These are phyloP conservation scores for Dinoponera quadriceps DNA, from an alignment of 1,140 invertebrate species.

Conservation along the genomic window DNA sequence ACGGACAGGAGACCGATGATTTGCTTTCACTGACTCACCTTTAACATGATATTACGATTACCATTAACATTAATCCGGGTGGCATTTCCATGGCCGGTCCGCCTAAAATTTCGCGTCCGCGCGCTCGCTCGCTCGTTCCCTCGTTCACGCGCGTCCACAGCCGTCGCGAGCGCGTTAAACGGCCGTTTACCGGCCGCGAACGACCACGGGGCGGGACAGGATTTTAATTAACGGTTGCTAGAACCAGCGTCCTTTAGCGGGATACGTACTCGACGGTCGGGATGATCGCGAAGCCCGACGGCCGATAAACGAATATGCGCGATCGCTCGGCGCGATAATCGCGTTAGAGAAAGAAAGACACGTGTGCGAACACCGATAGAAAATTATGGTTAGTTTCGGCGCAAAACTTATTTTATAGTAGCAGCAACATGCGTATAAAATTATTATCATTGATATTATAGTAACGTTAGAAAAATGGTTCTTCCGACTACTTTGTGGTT, in stretches of 20 bases:
- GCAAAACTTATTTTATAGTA: too few relatives aligned
- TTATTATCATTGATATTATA: too few relatives aligned
- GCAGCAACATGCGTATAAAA: too few relatives aligned
- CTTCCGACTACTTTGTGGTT: too few relatives aligned
- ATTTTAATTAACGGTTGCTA: conserved; percentile 40
- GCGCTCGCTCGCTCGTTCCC: neutral
- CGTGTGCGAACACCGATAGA: conserved; percentile 6
- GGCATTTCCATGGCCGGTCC: conserved; percentile 71
- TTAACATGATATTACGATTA: conserved; percentile 81
- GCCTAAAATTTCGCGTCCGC: conserved; percentile 71
- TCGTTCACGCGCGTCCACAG: too few relatives aligned
- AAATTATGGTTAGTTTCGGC: too few relatives aligned
- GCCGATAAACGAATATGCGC: conserved; percentile 5
- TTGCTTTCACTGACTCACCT: conserved; percentile 82
- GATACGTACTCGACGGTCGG: neutral
- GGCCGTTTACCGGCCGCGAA: neutral
- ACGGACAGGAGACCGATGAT: conserved; percentile 74
- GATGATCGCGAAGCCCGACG: neutral
- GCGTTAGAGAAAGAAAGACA: neutral
- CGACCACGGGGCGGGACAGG: neutral
- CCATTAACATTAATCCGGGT: conserved; percentile 76
- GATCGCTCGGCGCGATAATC: neutral
- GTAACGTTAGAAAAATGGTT: too few relatives aligned
- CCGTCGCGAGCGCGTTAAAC: conserved; percentile 1
- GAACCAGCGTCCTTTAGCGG: neutral